Evolutionary conservation across 2,797 vertebrate genomes (phyloP), one percentile per base, ranked within the genome.

Genomic region (Hypotaenidia okinawae): DNA sequence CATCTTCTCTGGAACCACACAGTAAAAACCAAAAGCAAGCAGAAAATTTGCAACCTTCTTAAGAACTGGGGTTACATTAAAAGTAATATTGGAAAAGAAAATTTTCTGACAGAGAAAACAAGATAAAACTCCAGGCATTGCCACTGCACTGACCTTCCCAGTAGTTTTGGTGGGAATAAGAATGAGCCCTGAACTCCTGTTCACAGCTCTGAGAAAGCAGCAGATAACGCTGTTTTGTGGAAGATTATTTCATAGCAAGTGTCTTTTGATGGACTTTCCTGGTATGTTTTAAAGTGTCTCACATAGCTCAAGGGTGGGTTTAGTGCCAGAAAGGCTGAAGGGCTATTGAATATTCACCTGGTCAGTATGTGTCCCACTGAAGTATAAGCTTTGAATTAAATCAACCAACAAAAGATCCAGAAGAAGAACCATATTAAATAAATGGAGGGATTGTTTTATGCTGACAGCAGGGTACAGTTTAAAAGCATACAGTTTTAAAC

Each of bases 101-200:
- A 58, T 21, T 27, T 10, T 14, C 28, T 30, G 66, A 27, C 6
- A 32, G 19, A 27, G 37, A 23, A 28, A 18, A 30, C 37, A 55
- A 54, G 12, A 9, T 22, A 37, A 22, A 84, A 6, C 7, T 37
- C 16, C 10, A 16, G 39, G 24, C 5, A 5, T 13, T 35, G 15
- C 16, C 24, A 6, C 9, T 73, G 67, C n/a, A 12, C 45, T 70
- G 47, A 33, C 10, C 17, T 43, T 80, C 64, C 19, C 27, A 6
- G 0, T 61, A 28, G 66, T n/a, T 81, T 69, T 64, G 52, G 10
- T 47, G 69, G 18, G 22, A 41, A 9, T n/a, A 27, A 52, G 43
- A 67, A 27, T 3, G 13, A 85, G 49, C 33, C 24, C 27, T 2
- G 4, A 24, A 13, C 10, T 43, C 9, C 1, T 0, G 16, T n/a